Base-by-base conservation (phyloP, 1,140 invertebrate species). In the Heterodera carotae region DNA sequence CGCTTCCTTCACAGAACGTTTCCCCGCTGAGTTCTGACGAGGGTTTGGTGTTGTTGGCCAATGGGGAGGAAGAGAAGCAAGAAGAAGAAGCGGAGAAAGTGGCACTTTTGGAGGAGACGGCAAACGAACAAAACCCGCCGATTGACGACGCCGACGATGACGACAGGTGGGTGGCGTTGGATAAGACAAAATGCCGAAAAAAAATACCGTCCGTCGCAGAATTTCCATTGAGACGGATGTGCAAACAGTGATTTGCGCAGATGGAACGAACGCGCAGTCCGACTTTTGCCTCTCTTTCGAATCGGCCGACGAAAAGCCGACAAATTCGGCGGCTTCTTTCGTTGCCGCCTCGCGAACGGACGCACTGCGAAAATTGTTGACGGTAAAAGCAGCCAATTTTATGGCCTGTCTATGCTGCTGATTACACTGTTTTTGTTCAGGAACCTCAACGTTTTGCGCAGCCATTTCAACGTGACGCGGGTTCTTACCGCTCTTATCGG, bases 351-450 rank as follows among this genome's bases (percentile, higher is more conserved):
- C 79, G 5, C 59, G 79, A 33, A 76, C 83, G 29, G 82, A 83
- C 48, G 82, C 82, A 18, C 71, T 83, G 6, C 75, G 82, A 2
- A 83, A 83, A 34, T n/a, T 83, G 6, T 29, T 83, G 25, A 81
- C 80, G 36, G 62, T 66, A 31, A 0, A 18, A 56, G 22, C 69
- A 25, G 2, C 39, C 6, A 43, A 43, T 43, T 43, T 43, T 12
- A 2, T 43, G 6, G 4, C 36, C 36, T 12, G 6, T 12, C 39
- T 8, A 43, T 43, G 39, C 0, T 0, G 39, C 6, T 8, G 6
- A 8, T 43, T 6, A 12, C 39, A 43, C 12, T 12, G 2, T 43
- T 43, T 39, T 39, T 43, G 15, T 34, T 29, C 29, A 66, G 62
- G 79, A 80, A 34, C 79, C 78, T 5, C 68, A 82, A 29, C 75